Evolutionary conservation across 37 sponge, comb jelly and placozoan genomes (phyloP).

Genomic region (Dysidea cf. avara): DNA sequence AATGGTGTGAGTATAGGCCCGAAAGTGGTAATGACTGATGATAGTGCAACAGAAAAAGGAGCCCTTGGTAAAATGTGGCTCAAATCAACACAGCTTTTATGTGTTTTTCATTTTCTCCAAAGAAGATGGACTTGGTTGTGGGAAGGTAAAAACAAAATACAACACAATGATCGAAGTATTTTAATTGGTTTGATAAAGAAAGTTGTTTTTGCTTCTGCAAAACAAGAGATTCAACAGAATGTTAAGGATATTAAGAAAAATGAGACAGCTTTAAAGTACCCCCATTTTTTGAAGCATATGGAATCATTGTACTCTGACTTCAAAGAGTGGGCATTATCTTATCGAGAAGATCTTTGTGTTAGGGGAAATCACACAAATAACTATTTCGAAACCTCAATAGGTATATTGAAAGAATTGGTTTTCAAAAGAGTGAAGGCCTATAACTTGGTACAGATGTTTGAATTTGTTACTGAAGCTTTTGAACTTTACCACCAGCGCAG

Average conservation of each 20-base stretch:
- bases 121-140: slow-evolving; percentile 27
- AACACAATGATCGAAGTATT: background rate
- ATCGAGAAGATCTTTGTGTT: background rate
- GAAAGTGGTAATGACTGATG: slow-evolving; percentile 11
- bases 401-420: slow-evolving; percentile 10
- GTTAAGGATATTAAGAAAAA: background rate
- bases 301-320: background rate
- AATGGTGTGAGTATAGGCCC: background rate
- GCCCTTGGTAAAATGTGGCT: slow-evolving; percentile 14
- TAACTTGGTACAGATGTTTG: slow-evolving; percentile 2
- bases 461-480: slow-evolving; percentile 4
- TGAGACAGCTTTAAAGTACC: background rate
- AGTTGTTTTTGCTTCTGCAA: background rate
- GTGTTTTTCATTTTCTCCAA: slow-evolving; percentile 32
- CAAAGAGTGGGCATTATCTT: slow-evolving; percentile 7
- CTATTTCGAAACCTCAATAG: slow-evolving; percentile 2
- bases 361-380: slow-evolving; percentile 30
- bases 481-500: slow-evolving; percentile 13
- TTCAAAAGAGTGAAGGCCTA: slow-evolving; percentile 20
- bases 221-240: background rate
- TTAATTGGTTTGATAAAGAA: background rate
- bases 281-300: background rate
- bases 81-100: background rate
- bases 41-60: background rate
- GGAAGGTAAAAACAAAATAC: slow-evolving; percentile 9